Evolutionary conservation across 2,888 invertebrate genomes (phyloP), one percentile per base, ranked within the genome.

Genomic region (Lampropteryx suffumata): DNA sequence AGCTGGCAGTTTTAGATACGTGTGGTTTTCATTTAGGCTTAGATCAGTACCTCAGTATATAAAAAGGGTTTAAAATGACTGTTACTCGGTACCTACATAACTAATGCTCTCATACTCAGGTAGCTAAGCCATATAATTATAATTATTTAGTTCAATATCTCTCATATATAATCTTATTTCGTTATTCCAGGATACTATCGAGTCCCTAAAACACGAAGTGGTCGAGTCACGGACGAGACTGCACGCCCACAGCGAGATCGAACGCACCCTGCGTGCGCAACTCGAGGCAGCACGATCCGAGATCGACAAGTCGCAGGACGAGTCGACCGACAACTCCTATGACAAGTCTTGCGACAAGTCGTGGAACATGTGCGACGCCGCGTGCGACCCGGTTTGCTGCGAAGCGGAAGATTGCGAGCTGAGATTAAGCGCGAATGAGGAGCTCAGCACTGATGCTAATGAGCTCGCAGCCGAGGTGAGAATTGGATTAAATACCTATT

Each of bases 401-500:
- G 86, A 84, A 47, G 71, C 69, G 47, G 85, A 69, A 72, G 91
- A 77, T 61, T 92, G 66, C 64, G 79, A 73, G 62, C 61, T 70
- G 65, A 82, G 70, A 74, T 73, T 78, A 62, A 78, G 65, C 61
- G 76, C 73, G 59, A 88, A 84, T 55, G 84, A 84, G 64, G 89
- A 89, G 65, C 65, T 90, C 59, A 89, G 89, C 71, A 83, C 82
- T 29, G 89, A 90, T 51, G 86, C 89, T 54, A 86, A 73, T 54
- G 89, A 89, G 67, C 70, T 90, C 56, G 89, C 89, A 35, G 88
- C 87, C 55, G 90, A 90, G 81, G 89, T 89, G 56, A 67, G 70
- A 63, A 55, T 35, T 40, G 27, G 50, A 56, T 41, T 58, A 36
- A 55, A 26, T 35, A n/a, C 27, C 26, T 37, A 35, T 47, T 52